phyloP scores from a whole-genome alignment of 2,113 vertebrate species.

The Podilymbus podiceps region DNA sequence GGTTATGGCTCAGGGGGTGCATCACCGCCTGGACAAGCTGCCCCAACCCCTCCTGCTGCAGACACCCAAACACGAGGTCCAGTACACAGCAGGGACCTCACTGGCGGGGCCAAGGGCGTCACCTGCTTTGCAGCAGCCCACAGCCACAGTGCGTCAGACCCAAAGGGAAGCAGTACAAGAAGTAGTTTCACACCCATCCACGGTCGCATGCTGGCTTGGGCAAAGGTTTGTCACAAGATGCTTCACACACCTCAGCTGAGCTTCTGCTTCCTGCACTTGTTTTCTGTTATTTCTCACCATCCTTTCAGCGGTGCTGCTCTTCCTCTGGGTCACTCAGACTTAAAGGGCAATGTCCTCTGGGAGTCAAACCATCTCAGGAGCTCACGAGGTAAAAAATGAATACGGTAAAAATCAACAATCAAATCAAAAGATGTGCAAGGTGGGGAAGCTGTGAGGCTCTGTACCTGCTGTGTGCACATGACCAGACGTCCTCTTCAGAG shows the following conservation, averaged over 20 bases:
- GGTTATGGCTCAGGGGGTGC: background rate
- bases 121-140: background rate
- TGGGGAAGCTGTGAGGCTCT: background rate
- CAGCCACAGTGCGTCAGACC: background rate
- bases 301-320: background rate
- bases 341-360: background rate
- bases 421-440: background rate
- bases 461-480: background rate
- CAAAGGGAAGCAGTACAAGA: background rate
- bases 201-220: fast-evolving
- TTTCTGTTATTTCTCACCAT: background rate
- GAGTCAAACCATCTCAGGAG: background rate
- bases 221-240: background rate
- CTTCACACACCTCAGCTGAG: background rate
- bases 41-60: background rate
- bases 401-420: background rate
- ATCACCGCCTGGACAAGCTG: background rate
- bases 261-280: background rate
- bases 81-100: background rate
- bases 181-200: background rate
- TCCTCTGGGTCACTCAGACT: background rate
- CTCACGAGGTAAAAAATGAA: background rate
- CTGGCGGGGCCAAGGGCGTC: background rate
- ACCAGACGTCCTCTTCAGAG: background rate
- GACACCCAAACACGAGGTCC: background rate